phyloP scores from a whole-genome alignment of 2,797 vertebrate genomes.

The Sciurus vulgaris region DNA sequence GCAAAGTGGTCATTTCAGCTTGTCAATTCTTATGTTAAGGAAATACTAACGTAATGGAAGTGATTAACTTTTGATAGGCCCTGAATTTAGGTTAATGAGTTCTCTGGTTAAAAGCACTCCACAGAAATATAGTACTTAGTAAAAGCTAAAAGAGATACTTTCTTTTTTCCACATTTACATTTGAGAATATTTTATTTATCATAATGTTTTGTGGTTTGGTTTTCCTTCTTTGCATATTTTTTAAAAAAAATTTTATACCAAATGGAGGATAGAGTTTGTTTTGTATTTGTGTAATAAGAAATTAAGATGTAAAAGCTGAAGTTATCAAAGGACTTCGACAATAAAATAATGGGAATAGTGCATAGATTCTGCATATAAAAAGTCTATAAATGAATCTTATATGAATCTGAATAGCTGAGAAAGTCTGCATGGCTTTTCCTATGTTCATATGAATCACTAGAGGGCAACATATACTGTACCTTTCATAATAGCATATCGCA shows the following conservation, averaged over 20 bases:
- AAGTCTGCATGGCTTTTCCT: neutral
- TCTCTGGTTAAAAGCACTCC: neutral
- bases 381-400: neutral
- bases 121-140: neutral
- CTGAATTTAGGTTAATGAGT: neutral
- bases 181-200: neutral
- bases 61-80: neutral
- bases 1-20: neutral
- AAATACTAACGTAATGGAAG: conserved; percentile 17
- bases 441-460: conserved; percentile 76
- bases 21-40: neutral
- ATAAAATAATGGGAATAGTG: neutral
- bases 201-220: neutral
- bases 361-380: neutral
- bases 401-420: neutral
- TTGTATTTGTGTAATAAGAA: neutral
- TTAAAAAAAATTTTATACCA: neutral
- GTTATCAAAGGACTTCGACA: neutral
- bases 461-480: conserved; percentile 79
- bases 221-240: neutral
- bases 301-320: neutral
- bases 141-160: neutral
- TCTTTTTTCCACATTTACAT: neutral
- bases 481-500: neutral
- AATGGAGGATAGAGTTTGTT: neutral